A percentile compares a stretch with the other conserved stretches of the same genome.
phyloP scores from a whole-genome alignment of 2,797 vertebrate species.

The Spinus pinus region DNA sequence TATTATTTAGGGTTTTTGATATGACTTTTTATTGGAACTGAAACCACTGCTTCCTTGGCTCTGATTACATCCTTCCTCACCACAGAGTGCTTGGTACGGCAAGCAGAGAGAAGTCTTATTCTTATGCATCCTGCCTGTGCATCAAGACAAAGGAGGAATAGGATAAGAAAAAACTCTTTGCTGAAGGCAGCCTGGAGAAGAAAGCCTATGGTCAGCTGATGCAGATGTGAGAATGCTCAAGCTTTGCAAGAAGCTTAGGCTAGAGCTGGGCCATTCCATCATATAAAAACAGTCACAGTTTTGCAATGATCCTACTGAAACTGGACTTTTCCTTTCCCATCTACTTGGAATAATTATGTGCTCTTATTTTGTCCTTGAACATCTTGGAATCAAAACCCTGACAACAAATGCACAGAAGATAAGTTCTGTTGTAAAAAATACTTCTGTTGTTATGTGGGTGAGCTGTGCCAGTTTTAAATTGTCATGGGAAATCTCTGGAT shows the following conservation, averaged over 20 bases:
- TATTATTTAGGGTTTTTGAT: neutral
- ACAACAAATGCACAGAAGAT: neutral
- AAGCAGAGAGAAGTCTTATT: neutral
- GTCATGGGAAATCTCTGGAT: neutral
- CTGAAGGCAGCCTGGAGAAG: neutral
- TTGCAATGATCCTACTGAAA: neutral
- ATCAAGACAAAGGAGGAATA: neutral
- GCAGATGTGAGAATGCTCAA: neutral
- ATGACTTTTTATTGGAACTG: slow-evolving; percentile 52
- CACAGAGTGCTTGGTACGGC: neutral
- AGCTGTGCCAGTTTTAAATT: slow-evolving; percentile 9
- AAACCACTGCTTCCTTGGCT: slow-evolving; percentile 26
- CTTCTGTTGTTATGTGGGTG: neutral
- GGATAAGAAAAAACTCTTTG: neutral
- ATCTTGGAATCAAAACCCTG: neutral
- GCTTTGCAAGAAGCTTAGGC: neutral
- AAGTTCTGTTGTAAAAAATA: neutral
- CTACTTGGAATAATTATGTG: neutral
- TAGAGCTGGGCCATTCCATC: neutral
- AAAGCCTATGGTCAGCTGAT: neutral
- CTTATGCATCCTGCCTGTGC: neutral
- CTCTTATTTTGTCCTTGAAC: neutral
- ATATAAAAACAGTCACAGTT: neutral
- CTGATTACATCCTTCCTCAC: slow-evolving; percentile 38
- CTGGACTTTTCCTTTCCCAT: neutral